Base-by-base conservation (phyloP, 2,113 vertebrate genomes). In the Panthera tigris region DNA sequence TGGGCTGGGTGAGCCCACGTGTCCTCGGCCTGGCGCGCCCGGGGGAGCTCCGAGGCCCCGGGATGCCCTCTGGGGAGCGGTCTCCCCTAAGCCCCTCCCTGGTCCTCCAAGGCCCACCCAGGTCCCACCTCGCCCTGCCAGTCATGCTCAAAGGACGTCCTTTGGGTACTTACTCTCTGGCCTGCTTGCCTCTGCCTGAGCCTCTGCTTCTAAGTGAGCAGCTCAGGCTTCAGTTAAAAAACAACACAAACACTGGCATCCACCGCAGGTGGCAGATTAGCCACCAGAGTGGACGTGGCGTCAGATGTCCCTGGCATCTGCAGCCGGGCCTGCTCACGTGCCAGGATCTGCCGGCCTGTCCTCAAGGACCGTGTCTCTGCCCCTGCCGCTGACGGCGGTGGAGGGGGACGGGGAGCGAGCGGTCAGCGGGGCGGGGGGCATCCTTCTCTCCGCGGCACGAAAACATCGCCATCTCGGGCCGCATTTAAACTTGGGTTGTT, bases 261-360 rank as follows among this genome's bases (percentile, higher is more conserved):
- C 10, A 7, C 33, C 33, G 45, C 10, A 7, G 82, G 4, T 33
- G 66, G 48, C 3, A 3, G 23, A 10, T 5, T 1, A 31, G 69
- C 73, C 65, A 1, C 27, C 31, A 48, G 76, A 13, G 41, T 18
- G 7, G 41, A 36, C 3, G 4, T 4, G 3, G 48, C 10, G 7
- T 0, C 13, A 2, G 36, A 39, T 0, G 3, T 4, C 18, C 29
- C 25, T 0, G 92, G 29, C 21, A 0, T 27, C 69, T 18, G 27
- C 66, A 52, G 85, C 57, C 79, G 2, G 4, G 52, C 41, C 36
- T 31, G 1, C 73, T 45, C 15, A 2, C 0, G 0, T 1, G 4
- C 31, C 45, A 8, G 71, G 55, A 41, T 14, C 66, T 21, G 33
- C 55, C 36, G 63, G 65, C 50, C 74, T 45, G n/a, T 16, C 11